Percentiles rank a stretch among this genome's conserved stretches.
These are phyloP conservation scores for Perca flavescens DNA, from an alignment of 2,113 vertebrate species.

Conservation along the genomic window DNA sequence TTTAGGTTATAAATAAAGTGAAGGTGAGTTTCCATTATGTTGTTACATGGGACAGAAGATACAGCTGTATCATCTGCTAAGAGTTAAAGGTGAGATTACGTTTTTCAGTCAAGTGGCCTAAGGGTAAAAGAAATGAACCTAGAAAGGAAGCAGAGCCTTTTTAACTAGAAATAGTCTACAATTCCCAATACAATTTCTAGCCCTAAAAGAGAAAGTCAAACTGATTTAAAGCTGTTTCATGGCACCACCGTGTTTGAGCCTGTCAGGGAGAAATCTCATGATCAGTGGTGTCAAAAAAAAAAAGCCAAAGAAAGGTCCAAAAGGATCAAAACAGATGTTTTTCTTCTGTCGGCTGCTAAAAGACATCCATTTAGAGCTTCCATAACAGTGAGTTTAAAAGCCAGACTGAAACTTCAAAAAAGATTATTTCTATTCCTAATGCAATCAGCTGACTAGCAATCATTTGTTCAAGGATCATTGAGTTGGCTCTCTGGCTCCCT, in stretches of 20 bases:
- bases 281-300: conserved; percentile 24
- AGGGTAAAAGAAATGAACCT: conserved; percentile 11
- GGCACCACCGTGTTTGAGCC: conserved; percentile 8
- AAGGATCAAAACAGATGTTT: conserved; percentile 34
- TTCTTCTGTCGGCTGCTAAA: conserved; percentile 7
- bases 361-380: conserved; percentile 19
- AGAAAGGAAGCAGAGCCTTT: conserved; percentile 20
- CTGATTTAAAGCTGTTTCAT: conserved; percentile 24
- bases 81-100: conserved; percentile 9
- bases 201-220: conserved; percentile 7
- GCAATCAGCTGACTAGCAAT: conserved; percentile 59
- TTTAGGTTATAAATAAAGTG: conserved; percentile 1
- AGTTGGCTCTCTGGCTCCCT: neutral
- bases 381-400: conserved; percentile 15
- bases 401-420: conserved; percentile 11
- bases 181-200: conserved; percentile 19
- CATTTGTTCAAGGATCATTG: conserved; percentile 37
- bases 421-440: conserved; percentile 14
- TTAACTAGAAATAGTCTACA: neutral
- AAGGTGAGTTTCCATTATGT: neutral
- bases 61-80: conserved; percentile 1
- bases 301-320: conserved; percentile 11
- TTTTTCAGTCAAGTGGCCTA: conserved; percentile 28
- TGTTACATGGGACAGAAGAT: conserved; percentile 4
- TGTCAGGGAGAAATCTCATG: conserved; percentile 22